Conservation (phyloP, 1,140 invertebrate species). For the Leucophenga varia region DNA sequence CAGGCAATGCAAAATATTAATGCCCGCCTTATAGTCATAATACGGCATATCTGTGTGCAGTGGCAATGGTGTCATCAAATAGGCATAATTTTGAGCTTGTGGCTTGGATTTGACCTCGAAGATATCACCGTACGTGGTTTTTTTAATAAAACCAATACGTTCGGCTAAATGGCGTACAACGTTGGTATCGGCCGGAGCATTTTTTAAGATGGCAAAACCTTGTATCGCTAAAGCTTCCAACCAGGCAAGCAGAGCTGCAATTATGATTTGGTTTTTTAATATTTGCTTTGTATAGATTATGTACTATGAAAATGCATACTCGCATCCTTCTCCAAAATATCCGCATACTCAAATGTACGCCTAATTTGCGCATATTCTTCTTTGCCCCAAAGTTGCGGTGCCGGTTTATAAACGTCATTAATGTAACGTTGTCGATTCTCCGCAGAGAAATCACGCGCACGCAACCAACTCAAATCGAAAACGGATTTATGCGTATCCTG, state of each 20-base stretch:
- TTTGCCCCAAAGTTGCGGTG: slow-evolving; percentile 60
- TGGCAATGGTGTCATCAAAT: slow-evolving; percentile 64
- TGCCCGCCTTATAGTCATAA: slow-evolving; percentile 70
- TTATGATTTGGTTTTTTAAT: slow-evolving; percentile 9
- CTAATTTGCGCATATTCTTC: slow-evolving; percentile 59
- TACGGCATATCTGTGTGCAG: slow-evolving; percentile 72
- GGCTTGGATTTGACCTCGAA: slow-evolving; percentile 66
- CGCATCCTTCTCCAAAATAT: slow-evolving; percentile 57
- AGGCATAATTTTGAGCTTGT: slow-evolving; percentile 71
- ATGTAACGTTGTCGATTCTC: slow-evolving; percentile 59
- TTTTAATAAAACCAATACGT: slow-evolving; percentile 66
- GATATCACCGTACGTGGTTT: slow-evolving; percentile 70
- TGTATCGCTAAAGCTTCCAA: slow-evolving; percentile 61
- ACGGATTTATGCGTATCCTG: slow-evolving; percentile 63
- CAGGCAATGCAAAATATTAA: slow-evolving; percentile 68
- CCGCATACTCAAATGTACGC: slow-evolving; percentile 59
- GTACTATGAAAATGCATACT: too few species aligned
- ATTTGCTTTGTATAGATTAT: too few species aligned
- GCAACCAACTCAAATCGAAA: slow-evolving; percentile 59
- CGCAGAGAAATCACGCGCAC: slow-evolving; percentile 61
- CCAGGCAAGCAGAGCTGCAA: slow-evolving; percentile 59
- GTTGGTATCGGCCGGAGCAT: slow-evolving; percentile 58
- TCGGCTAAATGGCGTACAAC: slow-evolving; percentile 61
- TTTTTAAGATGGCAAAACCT: slow-evolving; percentile 65
- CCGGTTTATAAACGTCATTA: slow-evolving; percentile 59